These are phyloP conservation scores for Hyppa rectilinea DNA, from an alignment of 2,888 invertebrate genomes.

Conservation along the genomic window DNA sequence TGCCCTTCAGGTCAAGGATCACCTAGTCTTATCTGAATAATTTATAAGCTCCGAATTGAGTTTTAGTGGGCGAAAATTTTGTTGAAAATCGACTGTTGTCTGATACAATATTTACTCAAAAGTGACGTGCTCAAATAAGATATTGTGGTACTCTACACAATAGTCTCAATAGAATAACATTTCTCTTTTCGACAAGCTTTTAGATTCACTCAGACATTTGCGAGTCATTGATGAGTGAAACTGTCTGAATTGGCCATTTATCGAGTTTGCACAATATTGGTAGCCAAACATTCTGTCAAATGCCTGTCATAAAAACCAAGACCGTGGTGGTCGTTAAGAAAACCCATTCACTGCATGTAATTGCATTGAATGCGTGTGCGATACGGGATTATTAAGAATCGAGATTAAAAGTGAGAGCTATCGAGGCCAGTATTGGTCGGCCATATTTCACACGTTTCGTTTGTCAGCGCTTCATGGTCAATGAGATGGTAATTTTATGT, in stretches of 20 bases:
- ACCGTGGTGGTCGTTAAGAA: slow-evolving; percentile 54
- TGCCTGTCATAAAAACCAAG: slow-evolving; percentile 55
- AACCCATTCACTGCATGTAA: slow-evolving; percentile 61
- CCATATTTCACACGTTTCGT: slow-evolving; percentile 71
- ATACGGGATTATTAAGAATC: slow-evolving; percentile 63
- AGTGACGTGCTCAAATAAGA: slow-evolving; percentile 12
- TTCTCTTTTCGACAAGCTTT: slow-evolving; percentile 39
- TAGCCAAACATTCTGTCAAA: slow-evolving; percentile 47
- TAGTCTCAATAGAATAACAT: slow-evolving; percentile 22
- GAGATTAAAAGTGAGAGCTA: slow-evolving; percentile 80
- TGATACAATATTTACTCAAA: slow-evolving; percentile 41
- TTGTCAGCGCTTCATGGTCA: slow-evolving; percentile 76
- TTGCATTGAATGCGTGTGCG: slow-evolving; percentile 59
- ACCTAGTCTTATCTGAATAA: slow-evolving; percentile 47
- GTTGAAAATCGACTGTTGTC: slow-evolving; percentile 20
- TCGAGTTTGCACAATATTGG: slow-evolving; percentile 42
- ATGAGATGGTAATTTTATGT: slow-evolving; percentile 80
- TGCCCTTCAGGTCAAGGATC: slow-evolving; percentile 43
- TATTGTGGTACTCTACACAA: slow-evolving; percentile 10
- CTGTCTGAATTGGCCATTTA: slow-evolving; percentile 33
- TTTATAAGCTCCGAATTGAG: slow-evolving; percentile 36
- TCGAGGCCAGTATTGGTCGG: slow-evolving; percentile 70
- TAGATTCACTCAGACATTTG: slow-evolving; percentile 21
- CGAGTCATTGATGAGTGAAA: slow-evolving; percentile 41
- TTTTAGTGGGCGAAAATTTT: slow-evolving; percentile 32